Percentiles rank a stretch among this genome's conserved stretches.
Evolutionary conservation across 2,888 invertebrate genomes (phyloP).

Genomic region (Hydroisotoma schaefferi): DNA sequence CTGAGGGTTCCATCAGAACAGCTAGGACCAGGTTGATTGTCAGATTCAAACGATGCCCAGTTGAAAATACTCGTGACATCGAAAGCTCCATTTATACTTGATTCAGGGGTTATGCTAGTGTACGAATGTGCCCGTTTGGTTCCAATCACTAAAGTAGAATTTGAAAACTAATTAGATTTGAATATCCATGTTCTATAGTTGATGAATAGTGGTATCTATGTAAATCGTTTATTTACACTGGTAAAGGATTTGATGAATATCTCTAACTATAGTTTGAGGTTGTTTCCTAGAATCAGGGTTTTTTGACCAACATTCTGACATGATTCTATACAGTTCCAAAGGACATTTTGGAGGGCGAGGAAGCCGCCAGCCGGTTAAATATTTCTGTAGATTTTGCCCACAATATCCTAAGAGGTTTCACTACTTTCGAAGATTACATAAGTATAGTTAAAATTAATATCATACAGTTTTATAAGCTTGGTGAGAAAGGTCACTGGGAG

Average conservation of each 20-base stretch:
- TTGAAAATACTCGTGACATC: constrained; percentile 42
- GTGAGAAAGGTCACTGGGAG: constrained; percentile 51
- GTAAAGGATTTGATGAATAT: constrained; percentile 74
- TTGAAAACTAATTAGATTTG: constrained; percentile 1
- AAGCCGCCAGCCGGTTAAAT: constrained; percentile 65
- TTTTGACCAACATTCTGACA: constrained; percentile 76
- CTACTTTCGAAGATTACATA: neutral
- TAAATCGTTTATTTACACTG: constrained; percentile 56
- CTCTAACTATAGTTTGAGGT: constrained; percentile 80
- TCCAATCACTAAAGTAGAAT: constrained; percentile 60
- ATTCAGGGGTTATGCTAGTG: constrained; percentile 56
- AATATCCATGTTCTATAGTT: neutral
- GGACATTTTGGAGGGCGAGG: constrained; percentile 69
- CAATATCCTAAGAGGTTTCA: too few species aligned
- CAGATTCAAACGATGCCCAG: constrained; percentile 48
- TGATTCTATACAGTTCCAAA: constrained; percentile 68
- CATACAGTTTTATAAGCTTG: constrained; percentile 53
- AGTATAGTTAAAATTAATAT: neutral
- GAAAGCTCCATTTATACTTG: constrained; percentile 43
- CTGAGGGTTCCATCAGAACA: constrained; percentile 45
- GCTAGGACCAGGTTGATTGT: constrained; percentile 23
- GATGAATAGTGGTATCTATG: neutral
- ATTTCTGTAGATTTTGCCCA: too few species aligned
- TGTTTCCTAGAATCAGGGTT: constrained; percentile 68
- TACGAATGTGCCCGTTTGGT: constrained; percentile 62